A percentile compares a stretch with the other conserved stretches of the same genome.
Conservation (phyloP, 2,797 vertebrate species). For the Gambusia yucatana region DNA sequence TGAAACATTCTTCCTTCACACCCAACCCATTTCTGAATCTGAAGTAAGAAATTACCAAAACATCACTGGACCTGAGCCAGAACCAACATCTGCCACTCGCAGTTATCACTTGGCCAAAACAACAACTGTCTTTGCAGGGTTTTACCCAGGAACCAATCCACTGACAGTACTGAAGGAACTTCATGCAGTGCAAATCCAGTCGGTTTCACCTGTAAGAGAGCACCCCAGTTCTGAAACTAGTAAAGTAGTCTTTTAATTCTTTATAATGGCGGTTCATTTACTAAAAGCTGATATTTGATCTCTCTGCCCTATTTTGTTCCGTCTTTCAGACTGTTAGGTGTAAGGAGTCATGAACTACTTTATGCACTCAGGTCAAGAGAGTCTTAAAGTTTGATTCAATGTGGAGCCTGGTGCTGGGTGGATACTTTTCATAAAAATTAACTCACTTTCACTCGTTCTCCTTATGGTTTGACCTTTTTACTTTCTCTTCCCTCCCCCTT, state of each 20-base stretch:
- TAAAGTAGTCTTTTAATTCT: neutral
- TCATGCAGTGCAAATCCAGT: neutral
- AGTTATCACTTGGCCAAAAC: neutral
- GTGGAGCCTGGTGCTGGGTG: conserved; percentile 67
- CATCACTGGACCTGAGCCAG: neutral
- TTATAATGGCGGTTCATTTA: neutral
- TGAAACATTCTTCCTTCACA: neutral
- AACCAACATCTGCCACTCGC: neutral
- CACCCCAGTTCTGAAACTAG: neutral
- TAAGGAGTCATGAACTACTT: neutral
- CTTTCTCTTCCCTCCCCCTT: conserved; percentile 34
- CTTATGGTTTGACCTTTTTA: conserved; percentile 64
- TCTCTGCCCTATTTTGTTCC: neutral
- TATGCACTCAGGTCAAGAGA: conserved; percentile 20
- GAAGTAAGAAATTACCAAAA: neutral
- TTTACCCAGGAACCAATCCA: neutral
- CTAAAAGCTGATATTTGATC: neutral
- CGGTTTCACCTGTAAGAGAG: neutral
- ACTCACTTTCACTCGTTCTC: conserved; percentile 49
- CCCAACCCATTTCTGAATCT: neutral
- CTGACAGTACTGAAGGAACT: neutral
- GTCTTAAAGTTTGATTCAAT: conserved; percentile 52
- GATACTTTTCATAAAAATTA: conserved; percentile 74
- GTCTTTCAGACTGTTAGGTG: neutral
- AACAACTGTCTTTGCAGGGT: neutral